These are phyloP conservation scores for Heliconius sara DNA, from an alignment of 2,888 invertebrate species.

Conservation along the genomic window DNA sequence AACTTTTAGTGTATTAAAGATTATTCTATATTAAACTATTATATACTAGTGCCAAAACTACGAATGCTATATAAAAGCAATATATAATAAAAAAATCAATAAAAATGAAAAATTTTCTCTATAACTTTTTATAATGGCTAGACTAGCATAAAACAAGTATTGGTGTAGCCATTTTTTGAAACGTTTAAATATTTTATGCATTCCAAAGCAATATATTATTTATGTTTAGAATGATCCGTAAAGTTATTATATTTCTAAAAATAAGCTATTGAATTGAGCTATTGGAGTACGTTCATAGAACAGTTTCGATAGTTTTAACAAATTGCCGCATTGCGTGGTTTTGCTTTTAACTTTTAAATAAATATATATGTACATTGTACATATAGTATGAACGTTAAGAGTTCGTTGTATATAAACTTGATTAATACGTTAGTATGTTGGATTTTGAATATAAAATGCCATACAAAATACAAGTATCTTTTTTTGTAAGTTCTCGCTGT, in stretches of 20 bases:
- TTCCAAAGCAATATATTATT: too few species aligned
- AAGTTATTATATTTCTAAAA: conserved; percentile 24
- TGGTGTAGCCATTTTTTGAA: too few species aligned
- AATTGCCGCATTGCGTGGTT: conserved; percentile 28
- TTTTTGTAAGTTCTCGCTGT: too few species aligned
- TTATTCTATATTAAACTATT: too few species aligned
- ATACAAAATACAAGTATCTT: too few species aligned
- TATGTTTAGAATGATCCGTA: conserved; percentile 7
- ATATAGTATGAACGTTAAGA: too few species aligned
- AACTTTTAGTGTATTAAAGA: too few species aligned
- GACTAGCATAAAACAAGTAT: not conserved
- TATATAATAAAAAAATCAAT: not conserved
- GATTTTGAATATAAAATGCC: too few species aligned
- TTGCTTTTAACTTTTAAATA: conserved; percentile 11
- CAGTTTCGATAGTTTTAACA: conserved; percentile 38
- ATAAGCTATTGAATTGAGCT: conserved; percentile 11
- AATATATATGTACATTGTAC: not conserved
- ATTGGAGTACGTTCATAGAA: conserved; percentile 26
- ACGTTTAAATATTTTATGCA: too few species aligned
- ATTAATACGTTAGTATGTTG: too few species aligned
- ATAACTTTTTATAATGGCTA: not conserved
- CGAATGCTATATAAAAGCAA: not conserved
- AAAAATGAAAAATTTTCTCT: not conserved
- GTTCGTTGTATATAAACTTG: too few species aligned
- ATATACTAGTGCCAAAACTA: not conserved